Base-by-base conservation (phyloP, 1,140 invertebrate species). In the Brachystomella parvula region DNA sequence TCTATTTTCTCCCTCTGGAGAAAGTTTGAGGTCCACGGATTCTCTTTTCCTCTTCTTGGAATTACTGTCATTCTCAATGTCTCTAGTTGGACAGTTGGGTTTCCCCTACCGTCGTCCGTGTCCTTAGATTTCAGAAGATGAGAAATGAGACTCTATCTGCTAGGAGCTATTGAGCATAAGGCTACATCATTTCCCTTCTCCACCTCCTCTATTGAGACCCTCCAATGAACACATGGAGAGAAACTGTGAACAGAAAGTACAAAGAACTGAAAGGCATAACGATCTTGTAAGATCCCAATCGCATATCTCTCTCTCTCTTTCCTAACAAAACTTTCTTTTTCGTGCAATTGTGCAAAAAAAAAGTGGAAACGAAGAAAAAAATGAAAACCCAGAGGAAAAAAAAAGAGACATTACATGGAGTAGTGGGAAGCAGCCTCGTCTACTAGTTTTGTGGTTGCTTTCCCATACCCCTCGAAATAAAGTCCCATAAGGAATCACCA, bases 61-160 rank as follows among this genome's bases (percentile, higher is more conserved):
- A 53, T 53, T 53, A 53, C 12, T 53, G 49, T 53, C 49, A 53
- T 24, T 19, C 24, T 53, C 49, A 53, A 53, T 53, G 49, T 53
- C 49, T 24, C 12, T 53, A 53, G 49, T 53, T 53, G 21, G 49
- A 53, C 49, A 53, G 49, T 53, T 53, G 3, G 12, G 12, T 9
- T 26, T 53, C 49, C 21, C 12, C 3, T 6, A 53, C 9, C 39
- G 9, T 44, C 24, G 3, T 53, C 21, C 49, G n/a, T n/a, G n/a
- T n/a, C n/a, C n/a, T n/a, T n/a, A n/a, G n/a, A n/a, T n/a, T n/a
- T n/a, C n/a, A n/a, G n/a, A n/a, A 53, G 49, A 53, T 53, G 12
- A 53, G 24, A 53, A 24, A 24, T 53, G 49, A 53, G 24, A 26
- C 9, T 53, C 49, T 9, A n/a, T 15, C 15, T 17, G 49, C 24